Conservation (phyloP, 2,888 invertebrate genomes). For the Acleris laterana region DNA sequence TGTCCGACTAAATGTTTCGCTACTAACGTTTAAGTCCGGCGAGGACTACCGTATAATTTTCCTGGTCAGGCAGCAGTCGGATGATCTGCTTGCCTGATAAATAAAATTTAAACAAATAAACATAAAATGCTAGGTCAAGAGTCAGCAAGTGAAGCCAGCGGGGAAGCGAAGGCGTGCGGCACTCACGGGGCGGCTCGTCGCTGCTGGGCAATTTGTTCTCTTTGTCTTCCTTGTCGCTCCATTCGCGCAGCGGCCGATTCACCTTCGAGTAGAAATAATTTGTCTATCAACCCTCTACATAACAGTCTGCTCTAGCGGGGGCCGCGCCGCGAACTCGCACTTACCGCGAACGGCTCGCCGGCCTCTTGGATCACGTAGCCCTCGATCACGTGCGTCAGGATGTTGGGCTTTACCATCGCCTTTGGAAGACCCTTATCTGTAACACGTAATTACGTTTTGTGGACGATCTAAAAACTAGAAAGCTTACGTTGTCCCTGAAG, state of each 20-base stretch:
- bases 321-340: constrained; percentile 45
- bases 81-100: constrained; percentile 38
- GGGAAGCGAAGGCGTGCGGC: background rate
- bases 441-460: background rate
- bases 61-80: constrained; percentile 37
- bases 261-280: constrained; percentile 71
- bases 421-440: constrained; percentile 88
- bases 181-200: constrained; percentile 92
- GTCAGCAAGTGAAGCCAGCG: background rate
- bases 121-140: constrained; percentile 11
- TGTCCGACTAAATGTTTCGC: constrained; percentile 26
- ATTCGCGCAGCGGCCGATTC: constrained; percentile 75
- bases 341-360: constrained; percentile 94
- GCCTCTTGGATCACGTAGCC: constrained; percentile 98
- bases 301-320: constrained; percentile 18
- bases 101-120: constrained; percentile 27
- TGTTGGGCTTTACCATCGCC: constrained; percentile 97
- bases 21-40: constrained; percentile 37
- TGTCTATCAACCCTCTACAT: constrained; percentile 34
- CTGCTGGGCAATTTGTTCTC: constrained; percentile 80
- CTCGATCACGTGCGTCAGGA: constrained; percentile 97
- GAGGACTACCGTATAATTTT: constrained; percentile 35
- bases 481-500: no score
- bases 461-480: no score
- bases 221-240: constrained; percentile 75